A percentile compares a stretch with the other conserved stretches of the same genome.
These are phyloP conservation scores for Steinernema khuongi DNA, from an alignment of 1,140 invertebrate genomes.

Conservation along the genomic window DNA sequence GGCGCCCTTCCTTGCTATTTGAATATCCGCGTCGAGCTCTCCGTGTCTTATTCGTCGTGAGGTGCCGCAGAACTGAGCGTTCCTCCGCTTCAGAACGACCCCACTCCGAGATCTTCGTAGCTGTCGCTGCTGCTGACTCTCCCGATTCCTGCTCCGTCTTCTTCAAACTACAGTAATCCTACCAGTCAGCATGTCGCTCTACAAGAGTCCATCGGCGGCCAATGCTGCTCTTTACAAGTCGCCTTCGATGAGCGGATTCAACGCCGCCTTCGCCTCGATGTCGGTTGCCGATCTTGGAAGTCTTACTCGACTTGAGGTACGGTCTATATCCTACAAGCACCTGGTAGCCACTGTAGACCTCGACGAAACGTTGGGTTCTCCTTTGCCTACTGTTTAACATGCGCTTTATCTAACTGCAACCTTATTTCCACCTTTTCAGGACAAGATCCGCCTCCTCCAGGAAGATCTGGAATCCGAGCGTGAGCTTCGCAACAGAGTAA, in stretches of 20 bases:
- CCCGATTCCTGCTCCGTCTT: slow-evolving; percentile 7
- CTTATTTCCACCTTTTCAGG: slow-evolving; percentile 67
- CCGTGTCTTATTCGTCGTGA: no score
- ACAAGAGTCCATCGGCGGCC: slow-evolving; percentile 49
- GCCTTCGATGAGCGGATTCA: slow-evolving; percentile 48
- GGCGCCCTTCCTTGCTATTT: neutral
- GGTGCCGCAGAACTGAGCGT: no score
- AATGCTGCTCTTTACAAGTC: slow-evolving; percentile 51
- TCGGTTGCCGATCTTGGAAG: slow-evolving; percentile 57
- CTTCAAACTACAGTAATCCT: slow-evolving; percentile 25
- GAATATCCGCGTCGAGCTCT: neutral
- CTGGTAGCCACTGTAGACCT: neutral
- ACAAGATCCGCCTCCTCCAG: slow-evolving; percentile 91
- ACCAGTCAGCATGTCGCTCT: slow-evolving; percentile 39
- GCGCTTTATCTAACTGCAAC: neutral
- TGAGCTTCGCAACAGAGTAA: slow-evolving; percentile 88
- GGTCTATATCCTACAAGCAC: neutral
- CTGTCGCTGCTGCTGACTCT: slow-evolving; percentile 17
- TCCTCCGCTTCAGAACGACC: neutral
- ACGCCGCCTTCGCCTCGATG: slow-evolving; percentile 51
- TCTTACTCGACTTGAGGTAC: slow-evolving; percentile 55
- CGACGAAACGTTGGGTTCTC: neutral
- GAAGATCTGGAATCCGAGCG: slow-evolving; percentile 94
- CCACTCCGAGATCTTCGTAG: slow-evolving; percentile 13
- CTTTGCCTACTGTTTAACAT: slow-evolving; percentile 1